Evolutionary conservation across 2,888 invertebrate species (phyloP), one percentile per base, ranked within the genome.

Genomic region (Hemistola chrysoprasaria): DNA sequence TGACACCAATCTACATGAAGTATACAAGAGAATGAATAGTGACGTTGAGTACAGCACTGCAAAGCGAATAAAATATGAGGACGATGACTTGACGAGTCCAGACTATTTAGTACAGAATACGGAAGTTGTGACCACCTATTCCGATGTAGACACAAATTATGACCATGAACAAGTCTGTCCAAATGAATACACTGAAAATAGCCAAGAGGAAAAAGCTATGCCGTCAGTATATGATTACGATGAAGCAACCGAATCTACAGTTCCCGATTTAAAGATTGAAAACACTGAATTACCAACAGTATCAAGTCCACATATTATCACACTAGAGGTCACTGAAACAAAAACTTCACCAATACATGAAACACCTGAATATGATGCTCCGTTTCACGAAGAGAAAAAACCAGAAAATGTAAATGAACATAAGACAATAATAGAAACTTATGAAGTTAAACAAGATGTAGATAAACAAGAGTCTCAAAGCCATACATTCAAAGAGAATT

Each of bases 191-290:
- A 59, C 78, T 50, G 73, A 68, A 38, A 43, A 26, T 27, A 84
- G 80, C 71, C 80, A 84, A 59, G 81, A 84, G 36, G 82, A 80
- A 44, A 85, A 86, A 66, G 78, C 74, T 8, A 76, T 79, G 31
- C 61, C 67, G 7, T 78, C 78, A 43, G 65, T 78, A 6, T 84
- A 79, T 77, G 85, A 87, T 47, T 84, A 80, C 80, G 84, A 88
- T 67, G 84, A 80, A 44, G 74, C 67, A 56, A 84, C 82, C 73
- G 72, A 77, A 38, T 79, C 82, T 39, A 77, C 79, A 36, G 68
- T 74, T 37, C 78, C 78, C 10, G 85, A 78, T 62, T 62, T 81
- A 28, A 82, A 81, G 64, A 72, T 84, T 56, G 90, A 90, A 43
- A 78, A 71, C 47, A 79, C 72, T 57, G 56, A 38, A 45, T 16